Evolutionary conservation across 2,888 invertebrate species (phyloP), one percentile per base, ranked within the genome.

Genomic region (Caenorhabditis wallacei): DNA sequence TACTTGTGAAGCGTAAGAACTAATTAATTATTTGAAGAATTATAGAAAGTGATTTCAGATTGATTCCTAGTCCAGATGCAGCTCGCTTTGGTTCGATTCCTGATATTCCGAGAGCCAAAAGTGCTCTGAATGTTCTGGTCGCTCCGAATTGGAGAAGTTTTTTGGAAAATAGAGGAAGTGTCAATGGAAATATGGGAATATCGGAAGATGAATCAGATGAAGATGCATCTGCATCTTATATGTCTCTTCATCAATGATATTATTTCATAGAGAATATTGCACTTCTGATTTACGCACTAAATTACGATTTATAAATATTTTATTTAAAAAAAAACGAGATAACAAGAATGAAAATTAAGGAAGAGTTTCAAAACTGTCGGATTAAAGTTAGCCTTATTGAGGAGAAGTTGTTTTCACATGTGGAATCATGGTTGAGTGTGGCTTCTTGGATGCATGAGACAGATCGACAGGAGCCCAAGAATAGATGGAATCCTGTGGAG

Each of bases 121-220:
- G 76, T 68, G 76, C 76, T 13, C 40, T 76, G 57, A 59, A 46
- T 22, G 68, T 53, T 13, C 1, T 76, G 22, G 46, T 59, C 18
- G 76, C 76, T 3, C 30, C 59, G 11, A 76, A 76, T 22, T 76
- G 76, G 76, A 56, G 76, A 37, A 69, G 51, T 43, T 24, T 43
- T 61, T 46, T 76, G 30, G 76, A 76, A 46, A 18, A 40, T 1
- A 51, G 76, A 20, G 76, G 76, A 16, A 24, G 8, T 2, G n/a
- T 37, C 13, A 26, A 13, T 1, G 37, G 5, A 37, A n/a, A n/a
- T 26, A 63, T 63, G 46, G 10, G 13, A n/a, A 24, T 26, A 11
- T 18, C 30, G 18, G 64, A 64, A 46, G 43, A 48, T 20, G 64
- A 64, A 11, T 30, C 48, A n/a, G 64, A 64, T 11, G 56, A 56